Percentiles rank a stretch among this genome's conserved stretches.
phyloP scores from a whole-genome alignment of 2,113 vertebrate genomes.

The Donacobius atricapilla region DNA sequence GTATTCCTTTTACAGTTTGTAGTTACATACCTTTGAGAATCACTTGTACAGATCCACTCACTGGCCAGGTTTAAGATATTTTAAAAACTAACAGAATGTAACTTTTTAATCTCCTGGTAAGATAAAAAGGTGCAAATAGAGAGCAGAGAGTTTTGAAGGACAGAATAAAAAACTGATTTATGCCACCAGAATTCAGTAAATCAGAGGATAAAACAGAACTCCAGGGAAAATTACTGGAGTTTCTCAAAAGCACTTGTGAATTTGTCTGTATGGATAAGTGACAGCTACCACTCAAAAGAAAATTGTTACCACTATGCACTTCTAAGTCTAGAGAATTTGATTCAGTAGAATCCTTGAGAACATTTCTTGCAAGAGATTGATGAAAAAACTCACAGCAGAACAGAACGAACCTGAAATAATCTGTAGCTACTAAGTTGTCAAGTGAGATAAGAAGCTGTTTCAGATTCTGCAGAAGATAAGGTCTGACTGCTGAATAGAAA shows the following conservation, averaged over 20 bases:
- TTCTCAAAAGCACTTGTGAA: neutral
- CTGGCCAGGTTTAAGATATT: neutral
- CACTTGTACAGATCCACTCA: neutral
- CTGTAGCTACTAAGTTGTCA: neutral
- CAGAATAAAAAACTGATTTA: neutral
- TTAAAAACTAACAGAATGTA: neutral
- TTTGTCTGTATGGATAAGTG: neutral
- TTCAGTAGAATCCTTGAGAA: neutral
- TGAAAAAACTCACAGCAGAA: neutral
- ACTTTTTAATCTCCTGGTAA: neutral
- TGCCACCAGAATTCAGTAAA: neutral
- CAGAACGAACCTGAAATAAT: neutral
- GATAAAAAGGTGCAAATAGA: neutral
- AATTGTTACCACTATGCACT: neutral
- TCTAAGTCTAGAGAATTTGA: neutral
- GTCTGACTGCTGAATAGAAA: neutral
- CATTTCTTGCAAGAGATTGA: neutral
- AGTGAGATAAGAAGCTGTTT: neutral
- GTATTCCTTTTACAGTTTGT: neutral
- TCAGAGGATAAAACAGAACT: neutral
- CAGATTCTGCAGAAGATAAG: neutral
- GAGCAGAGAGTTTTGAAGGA: neutral
- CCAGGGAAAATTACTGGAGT: neutral
- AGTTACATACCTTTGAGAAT: neutral
- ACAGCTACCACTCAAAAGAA: neutral